Conservation (phyloP, 2,113 vertebrate genomes). For the Nanorana parkeri region DNA sequence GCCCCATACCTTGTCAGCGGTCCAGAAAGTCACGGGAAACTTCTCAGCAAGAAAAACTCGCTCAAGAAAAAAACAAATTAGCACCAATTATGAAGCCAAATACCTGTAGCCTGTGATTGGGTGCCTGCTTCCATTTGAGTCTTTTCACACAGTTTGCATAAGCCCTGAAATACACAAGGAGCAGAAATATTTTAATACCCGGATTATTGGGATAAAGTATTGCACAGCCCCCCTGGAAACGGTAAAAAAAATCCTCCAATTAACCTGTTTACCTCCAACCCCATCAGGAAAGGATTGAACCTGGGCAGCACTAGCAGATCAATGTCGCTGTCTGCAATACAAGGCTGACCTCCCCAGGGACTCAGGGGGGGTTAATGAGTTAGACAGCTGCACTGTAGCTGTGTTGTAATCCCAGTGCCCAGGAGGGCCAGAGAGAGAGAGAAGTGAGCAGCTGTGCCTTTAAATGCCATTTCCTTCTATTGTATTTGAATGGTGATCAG, state of each 20-base stretch:
- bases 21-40: too few relatives aligned
- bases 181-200: too few relatives aligned
- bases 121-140: too few relatives aligned
- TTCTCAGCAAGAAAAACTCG: too few relatives aligned
- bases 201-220: too few relatives aligned
- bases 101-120: too few relatives aligned
- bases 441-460: slow-evolving; percentile 84
- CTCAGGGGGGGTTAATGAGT: slow-evolving; percentile 28
- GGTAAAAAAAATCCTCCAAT: background rate
- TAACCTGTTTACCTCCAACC: background rate
- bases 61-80: too few relatives aligned
- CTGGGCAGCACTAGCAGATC: background rate
- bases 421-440: slow-evolving; percentile 64
- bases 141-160: too few relatives aligned
- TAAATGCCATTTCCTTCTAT: slow-evolving; percentile 98
- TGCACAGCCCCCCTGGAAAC: too few relatives aligned
- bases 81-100: too few relatives aligned
- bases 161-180: too few relatives aligned
- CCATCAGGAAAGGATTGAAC: background rate
- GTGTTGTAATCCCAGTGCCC: slow-evolving; percentile 67
- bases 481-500: slow-evolving; percentile 97
- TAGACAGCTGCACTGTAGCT: slow-evolving; percentile 63
- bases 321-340: background rate
- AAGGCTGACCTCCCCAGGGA: background rate
- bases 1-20: too few relatives aligned